Percentiles rank a stretch among this genome's conserved stretches.
phyloP scores from a whole-genome alignment of 2,888 invertebrate genomes.

The Camponotus fellah region DNA sequence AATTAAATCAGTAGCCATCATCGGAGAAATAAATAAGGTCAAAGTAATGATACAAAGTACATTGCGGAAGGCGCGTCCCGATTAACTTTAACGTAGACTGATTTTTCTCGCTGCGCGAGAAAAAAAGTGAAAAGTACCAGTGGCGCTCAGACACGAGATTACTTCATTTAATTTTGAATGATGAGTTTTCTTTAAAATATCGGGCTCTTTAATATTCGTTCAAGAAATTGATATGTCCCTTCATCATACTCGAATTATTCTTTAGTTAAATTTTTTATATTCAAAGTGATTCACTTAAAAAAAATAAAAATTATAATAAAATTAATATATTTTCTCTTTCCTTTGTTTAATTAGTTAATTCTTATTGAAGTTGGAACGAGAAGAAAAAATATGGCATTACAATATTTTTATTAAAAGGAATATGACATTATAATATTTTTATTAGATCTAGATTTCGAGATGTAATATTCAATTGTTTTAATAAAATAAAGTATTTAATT shows the following conservation, averaged over 20 bases:
- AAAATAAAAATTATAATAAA: too few species aligned
- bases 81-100: constrained; percentile 33
- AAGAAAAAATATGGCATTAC: too few species aligned
- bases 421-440: too few species aligned
- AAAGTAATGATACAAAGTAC: neutral
- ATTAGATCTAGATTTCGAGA: too few species aligned
- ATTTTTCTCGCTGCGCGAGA: constrained; percentile 25
- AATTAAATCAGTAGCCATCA: neutral
- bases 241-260: neutral
- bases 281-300: too few species aligned
- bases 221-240: neutral
- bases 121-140: neutral
- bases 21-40: constrained; percentile 19
- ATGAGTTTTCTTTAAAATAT: constrained; percentile 18
- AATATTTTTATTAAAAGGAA: too few species aligned
- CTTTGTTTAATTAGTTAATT: too few species aligned
- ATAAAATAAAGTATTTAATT: too few species aligned
- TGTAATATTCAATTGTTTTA: too few species aligned
- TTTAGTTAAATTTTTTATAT: neutral
- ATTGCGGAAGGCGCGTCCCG: constrained; percentile 11
- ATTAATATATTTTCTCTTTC: too few species aligned
- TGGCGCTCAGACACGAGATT: constrained; percentile 18
- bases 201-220: constrained; percentile 3
- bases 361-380: too few species aligned
- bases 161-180: constrained; percentile 36